A percentile compares a stretch with the other conserved stretches of the same genome.
phyloP scores from a whole-genome alignment of 2,113 vertebrate genomes.

The Spea bombifrons region DNA sequence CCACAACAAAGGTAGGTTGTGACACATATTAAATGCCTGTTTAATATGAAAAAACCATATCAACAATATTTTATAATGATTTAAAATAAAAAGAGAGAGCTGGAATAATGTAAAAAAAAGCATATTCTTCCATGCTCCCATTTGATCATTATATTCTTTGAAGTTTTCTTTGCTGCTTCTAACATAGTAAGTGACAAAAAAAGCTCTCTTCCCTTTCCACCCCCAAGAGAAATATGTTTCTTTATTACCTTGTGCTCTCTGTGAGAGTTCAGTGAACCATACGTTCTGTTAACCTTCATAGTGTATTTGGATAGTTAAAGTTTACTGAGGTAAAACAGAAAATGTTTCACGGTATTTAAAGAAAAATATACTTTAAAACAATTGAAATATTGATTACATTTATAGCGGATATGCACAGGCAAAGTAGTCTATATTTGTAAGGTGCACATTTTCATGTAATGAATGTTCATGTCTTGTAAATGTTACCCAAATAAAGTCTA shows the following conservation, averaged over 20 bases:
- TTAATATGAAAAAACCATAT: too few relatives aligned
- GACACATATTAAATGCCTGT: too few relatives aligned
- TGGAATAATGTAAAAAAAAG: background rate
- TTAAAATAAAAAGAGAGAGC: too few relatives aligned
- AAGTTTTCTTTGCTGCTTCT: slow-evolving; percentile 30
- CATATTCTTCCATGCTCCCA: slow-evolving; percentile 9
- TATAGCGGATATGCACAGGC: background rate
- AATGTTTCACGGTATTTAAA: slow-evolving; percentile 18
- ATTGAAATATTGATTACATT: background rate
- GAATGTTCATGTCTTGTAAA: too few relatives aligned
- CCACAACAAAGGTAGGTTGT: too few relatives aligned
- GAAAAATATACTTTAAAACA: background rate
- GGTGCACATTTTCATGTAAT: too few relatives aligned
- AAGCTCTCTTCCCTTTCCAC: slow-evolving; percentile 14
- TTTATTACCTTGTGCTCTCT: slow-evolving; percentile 46
- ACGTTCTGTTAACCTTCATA: slow-evolving; percentile 44
- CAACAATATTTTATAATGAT: too few relatives aligned
- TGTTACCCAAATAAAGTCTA: too few relatives aligned
- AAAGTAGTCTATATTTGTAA: too few relatives aligned
- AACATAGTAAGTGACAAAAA: slow-evolving; percentile 39
- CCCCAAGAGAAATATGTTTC: slow-evolving; percentile 48
- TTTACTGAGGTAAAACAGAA: slow-evolving; percentile 24
- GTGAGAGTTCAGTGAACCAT: slow-evolving; percentile 44
- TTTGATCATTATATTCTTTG: slow-evolving; percentile 24
- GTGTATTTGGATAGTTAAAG: slow-evolving; percentile 27